A percentile compares a stretch with the other conserved stretches of the same genome.
phyloP scores from a whole-genome alignment of 2,113 vertebrate genomes.

The Serinus canaria region DNA sequence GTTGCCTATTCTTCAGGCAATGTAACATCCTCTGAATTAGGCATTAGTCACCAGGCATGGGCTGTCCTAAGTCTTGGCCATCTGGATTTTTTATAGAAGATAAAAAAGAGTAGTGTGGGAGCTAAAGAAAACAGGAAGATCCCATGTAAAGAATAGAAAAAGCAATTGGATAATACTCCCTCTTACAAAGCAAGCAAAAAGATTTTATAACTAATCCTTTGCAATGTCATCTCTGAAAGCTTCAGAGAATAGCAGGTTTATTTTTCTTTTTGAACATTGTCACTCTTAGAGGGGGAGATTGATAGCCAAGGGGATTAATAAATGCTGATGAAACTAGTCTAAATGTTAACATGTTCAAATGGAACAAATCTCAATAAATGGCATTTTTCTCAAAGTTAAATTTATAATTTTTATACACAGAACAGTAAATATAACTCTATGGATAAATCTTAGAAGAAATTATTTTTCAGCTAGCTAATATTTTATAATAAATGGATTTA shows the following conservation, averaged over 20 bases:
- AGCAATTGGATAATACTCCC: not conserved
- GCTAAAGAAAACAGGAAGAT: conserved; percentile 57
- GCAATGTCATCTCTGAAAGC: not conserved
- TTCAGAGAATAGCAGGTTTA: not conserved
- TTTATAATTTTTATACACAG: not conserved
- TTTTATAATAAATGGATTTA: not conserved
- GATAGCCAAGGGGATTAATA: not conserved
- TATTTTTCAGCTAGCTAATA: not conserved
- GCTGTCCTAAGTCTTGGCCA: not conserved
- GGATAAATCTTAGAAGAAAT: not conserved
- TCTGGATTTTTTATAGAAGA: conserved; percentile 36
- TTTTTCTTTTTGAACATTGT: not conserved
- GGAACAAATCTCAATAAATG: not conserved
- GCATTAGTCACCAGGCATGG: conserved; percentile 12
- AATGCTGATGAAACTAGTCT: not conserved
- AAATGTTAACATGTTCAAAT: not conserved
- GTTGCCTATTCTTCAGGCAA: not conserved
- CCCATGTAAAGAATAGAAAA: not conserved
- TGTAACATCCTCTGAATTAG: conserved; percentile 18
- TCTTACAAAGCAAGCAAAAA: not conserved
- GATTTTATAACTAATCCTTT: not conserved
- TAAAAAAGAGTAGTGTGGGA: conserved; percentile 21
- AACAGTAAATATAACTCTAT: not conserved
- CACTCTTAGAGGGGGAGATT: not conserved
- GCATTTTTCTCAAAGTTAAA: not conserved